phyloP scores from a whole-genome alignment of 2,888 invertebrate species.

The Endotricha flammealis region DNA sequence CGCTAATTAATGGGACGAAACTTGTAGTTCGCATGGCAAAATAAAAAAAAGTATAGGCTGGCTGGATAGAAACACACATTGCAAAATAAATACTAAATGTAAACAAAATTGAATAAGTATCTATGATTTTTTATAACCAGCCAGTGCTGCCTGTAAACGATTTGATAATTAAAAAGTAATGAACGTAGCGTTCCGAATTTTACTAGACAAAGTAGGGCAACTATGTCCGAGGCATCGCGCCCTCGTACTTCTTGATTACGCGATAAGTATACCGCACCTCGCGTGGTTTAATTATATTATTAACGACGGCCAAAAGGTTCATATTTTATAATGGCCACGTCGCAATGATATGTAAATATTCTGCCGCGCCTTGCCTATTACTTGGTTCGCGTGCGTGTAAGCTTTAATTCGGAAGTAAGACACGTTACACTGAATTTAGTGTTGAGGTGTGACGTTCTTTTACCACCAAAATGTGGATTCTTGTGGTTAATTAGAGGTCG shows the following conservation, averaged over 20 bases:
- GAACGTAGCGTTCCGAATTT: conserved; percentile 10
- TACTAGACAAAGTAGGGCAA: conserved; percentile 20
- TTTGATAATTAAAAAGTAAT: conserved; percentile 7
- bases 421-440: conserved; percentile 62
- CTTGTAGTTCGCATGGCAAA: no score
- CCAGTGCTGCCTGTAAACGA: no score
- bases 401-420: conserved; percentile 71
- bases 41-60: no score
- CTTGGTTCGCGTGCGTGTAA: conserved; percentile 59
- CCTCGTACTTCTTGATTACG: conserved; percentile 57
- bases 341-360: conserved; percentile 78
- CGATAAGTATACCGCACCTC: conserved; percentile 70
- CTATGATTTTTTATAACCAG: no score
- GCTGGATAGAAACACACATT: no score
- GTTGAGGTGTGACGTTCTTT: conserved; percentile 56
- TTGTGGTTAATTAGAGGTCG: conserved; percentile 43
- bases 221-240: conserved; percentile 23
- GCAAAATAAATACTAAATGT: no score
- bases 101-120: no score
- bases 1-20: no score
- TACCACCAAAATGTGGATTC: conserved; percentile 42
- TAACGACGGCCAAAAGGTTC: conserved; percentile 72
- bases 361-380: conserved; percentile 64
- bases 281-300: conserved; percentile 78
- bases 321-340: conserved; percentile 75